Evolutionary conservation across 1,140 invertebrate genomes (phyloP).

Genomic region (Scaptomyza montana): DNA sequence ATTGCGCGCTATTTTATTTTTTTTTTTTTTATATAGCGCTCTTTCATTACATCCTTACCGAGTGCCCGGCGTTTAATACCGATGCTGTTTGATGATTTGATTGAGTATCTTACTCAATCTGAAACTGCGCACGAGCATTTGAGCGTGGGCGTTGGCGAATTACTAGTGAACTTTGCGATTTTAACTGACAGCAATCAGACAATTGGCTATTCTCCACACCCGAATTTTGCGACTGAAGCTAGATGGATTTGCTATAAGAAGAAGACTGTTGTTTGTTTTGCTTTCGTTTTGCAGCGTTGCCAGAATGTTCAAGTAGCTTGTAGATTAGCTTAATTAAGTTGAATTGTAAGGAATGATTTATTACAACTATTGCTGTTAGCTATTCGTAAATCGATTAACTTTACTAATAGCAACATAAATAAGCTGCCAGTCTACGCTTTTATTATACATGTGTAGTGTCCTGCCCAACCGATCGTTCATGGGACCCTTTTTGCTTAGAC

Average conservation of each 20-base stretch:
- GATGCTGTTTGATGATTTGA: constrained; percentile 26
- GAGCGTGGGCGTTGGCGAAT: constrained; percentile 35
- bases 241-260: not conserved
- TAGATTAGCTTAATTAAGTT: too few species aligned
- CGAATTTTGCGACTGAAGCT: constrained; percentile 9
- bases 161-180: constrained; percentile 17
- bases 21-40: constrained; percentile 35
- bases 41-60: constrained; percentile 58
- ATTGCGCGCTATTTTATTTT: constrained; percentile 43
- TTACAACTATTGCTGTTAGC: too few species aligned
- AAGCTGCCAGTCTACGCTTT: too few species aligned
- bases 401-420: too few species aligned
- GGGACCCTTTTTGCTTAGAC: not conserved
- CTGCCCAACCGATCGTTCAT: too few species aligned
- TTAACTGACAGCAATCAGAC: constrained; percentile 29
- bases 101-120: constrained; percentile 20
- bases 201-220: constrained; percentile 40
- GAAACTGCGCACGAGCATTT: constrained; percentile 9
- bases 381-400: too few species aligned
- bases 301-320: too few species aligned
- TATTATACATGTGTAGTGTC: too few species aligned
- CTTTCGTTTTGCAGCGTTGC: too few species aligned
- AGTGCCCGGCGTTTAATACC: constrained; percentile 7
- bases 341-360: too few species aligned
- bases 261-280: not conserved